Evolutionary conservation across 1,140 invertebrate genomes (phyloP), one percentile per base, ranked within the genome.

Genomic region (Pseudomyrmex flavicornis): DNA sequence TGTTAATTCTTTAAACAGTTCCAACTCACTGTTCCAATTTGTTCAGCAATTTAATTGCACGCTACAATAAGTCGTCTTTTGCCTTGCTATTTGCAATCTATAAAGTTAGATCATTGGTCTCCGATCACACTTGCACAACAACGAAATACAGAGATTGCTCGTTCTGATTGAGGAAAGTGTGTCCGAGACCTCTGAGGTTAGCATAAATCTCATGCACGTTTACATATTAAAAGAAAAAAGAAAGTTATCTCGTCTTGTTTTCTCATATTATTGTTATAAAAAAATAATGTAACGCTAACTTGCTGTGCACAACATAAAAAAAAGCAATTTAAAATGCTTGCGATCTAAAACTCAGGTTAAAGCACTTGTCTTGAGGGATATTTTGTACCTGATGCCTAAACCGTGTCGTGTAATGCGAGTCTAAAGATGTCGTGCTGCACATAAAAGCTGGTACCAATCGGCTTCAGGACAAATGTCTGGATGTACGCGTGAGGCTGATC

Each of bases 361-460:
- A 80, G 84, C 26, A 3, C 90, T 93, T 92, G 91, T 91, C 86
- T 93, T 93, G 91, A 56, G 84, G 73, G 87, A 83, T 73, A 90
- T 89, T 77, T 77, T 69, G 65, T 89, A 89, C 82, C 90, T 89
- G 91, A 88, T 83, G 89, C 89, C 88, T 95, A 96, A 92, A 95
- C 92, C 73, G 96, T 95, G 95, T 98, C 96, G 94, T 98, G 97
- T 89, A 98, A 95, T 86, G 97, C 97, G 90, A 98, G 96, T 93
- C 98, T 96, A 95, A 98, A 98, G 92, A 98, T 96, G 94, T 98
- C 97, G 94, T 98, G 97, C 95, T 98, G 97, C 90, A 98, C 96
- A 95, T 97, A 98, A 96, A 98, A 98, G 93, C 96, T 97, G 91
- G 95, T 97, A 93, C 96, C 96, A 91, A 97, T 96, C 86, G 97